These are phyloP conservation scores for Corythoichthys haematopterus DNA, from an alignment of 2,113 vertebrate species.

Conservation along the genomic window DNA sequence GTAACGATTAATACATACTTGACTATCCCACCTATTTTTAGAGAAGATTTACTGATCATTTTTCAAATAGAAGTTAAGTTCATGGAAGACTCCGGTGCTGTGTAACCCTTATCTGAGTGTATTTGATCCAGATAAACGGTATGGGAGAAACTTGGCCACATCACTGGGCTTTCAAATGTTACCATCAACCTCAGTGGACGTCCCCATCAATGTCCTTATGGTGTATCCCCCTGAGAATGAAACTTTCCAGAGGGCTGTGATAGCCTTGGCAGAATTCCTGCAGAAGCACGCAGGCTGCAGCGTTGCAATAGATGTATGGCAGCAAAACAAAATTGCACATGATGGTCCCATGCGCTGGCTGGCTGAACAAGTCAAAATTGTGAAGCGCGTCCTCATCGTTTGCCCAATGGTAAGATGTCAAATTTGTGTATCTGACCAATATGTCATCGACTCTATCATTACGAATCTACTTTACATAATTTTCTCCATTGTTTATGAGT, in stretches of 20 bases:
- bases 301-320: slow-evolving; percentile 76
- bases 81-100: neutral
- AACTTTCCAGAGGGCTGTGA: slow-evolving; percentile 69
- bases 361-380: slow-evolving; percentile 60
- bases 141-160: neutral
- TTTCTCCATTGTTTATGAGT: no score
- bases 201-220: slow-evolving; percentile 60
- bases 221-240: slow-evolving; percentile 70
- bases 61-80: no score
- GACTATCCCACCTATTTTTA: no score
- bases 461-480: no score
- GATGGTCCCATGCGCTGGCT: slow-evolving; percentile 78
- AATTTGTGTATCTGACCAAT: neutral
- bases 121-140: slow-evolving; percentile 23
- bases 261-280: slow-evolving; percentile 74
- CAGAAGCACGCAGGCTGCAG: slow-evolving; percentile 60
- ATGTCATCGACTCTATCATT: neutral
- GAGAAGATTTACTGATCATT: no score
- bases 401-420: slow-evolving; percentile 35
- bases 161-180: slow-evolving; percentile 3
- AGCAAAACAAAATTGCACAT: slow-evolving; percentile 73
- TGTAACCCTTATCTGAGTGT: neutral
- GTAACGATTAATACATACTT: no score
- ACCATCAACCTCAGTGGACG: neutral
- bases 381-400: slow-evolving; percentile 72